Percentiles rank a stretch among this genome's conserved stretches.
Conservation (phyloP, 2,888 invertebrate species). For the Drosophila histrio region DNA sequence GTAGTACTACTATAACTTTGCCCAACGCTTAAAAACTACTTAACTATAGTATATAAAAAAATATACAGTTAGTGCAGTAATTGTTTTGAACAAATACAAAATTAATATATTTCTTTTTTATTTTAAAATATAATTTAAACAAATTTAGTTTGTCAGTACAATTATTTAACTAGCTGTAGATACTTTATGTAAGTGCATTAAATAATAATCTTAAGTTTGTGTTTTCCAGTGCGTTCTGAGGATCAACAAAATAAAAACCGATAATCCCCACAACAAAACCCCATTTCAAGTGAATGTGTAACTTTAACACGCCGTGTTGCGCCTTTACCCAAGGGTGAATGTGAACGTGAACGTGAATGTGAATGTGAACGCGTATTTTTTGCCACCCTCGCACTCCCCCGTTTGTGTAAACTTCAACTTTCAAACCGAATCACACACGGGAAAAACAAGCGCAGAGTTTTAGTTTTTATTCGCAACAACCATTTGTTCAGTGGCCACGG, state of each 20-base stretch:
- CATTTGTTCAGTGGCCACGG: slow-evolving; percentile 39
- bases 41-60: too few relatives aligned
- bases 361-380: background rate
- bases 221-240: background rate
- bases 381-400: slow-evolving; percentile 25
- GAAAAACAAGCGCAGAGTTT: slow-evolving; percentile 63
- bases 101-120: too few relatives aligned
- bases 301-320: slow-evolving; percentile 57
- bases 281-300: slow-evolving; percentile 32
- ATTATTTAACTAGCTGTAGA: too few relatives aligned
- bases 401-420: slow-evolving; percentile 41
- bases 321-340: slow-evolving; percentile 44
- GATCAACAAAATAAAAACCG: background rate
- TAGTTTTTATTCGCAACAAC: slow-evolving; percentile 61
- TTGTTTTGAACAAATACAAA: too few relatives aligned
- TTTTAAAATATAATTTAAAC: too few relatives aligned
- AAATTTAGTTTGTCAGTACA: too few relatives aligned
- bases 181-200: background rate
- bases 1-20: slow-evolving; percentile 5
- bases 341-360: background rate
- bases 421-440: slow-evolving; percentile 57
- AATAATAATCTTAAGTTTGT: background rate
- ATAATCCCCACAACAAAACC: background rate
- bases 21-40: slow-evolving; percentile 5
- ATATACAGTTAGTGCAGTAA: too few relatives aligned